A percentile compares a stretch with the other conserved stretches of the same genome.
Evolutionary conservation across 2,113 vertebrate genomes (phyloP).

Genomic region (Tricholaema leucomelas): DNA sequence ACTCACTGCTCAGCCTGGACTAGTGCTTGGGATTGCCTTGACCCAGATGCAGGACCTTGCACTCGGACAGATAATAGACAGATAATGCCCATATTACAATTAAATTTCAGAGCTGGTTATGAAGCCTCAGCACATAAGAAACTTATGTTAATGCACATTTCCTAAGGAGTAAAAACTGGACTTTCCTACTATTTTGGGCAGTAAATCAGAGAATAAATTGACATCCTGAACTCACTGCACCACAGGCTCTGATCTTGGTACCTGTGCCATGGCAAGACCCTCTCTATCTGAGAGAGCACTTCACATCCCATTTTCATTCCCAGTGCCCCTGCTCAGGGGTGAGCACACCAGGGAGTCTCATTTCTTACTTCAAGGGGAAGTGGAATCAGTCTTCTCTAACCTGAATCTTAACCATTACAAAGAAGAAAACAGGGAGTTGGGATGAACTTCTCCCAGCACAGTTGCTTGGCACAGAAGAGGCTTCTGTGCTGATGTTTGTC

Average conservation of each 20-base stretch:
- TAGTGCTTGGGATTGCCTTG: too few species aligned
- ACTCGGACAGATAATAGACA: too few species aligned
- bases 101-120: background rate
- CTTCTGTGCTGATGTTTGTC: background rate
- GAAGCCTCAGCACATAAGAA: background rate
- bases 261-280: fast-evolving
- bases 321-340: fast-evolving
- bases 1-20: too few species aligned
- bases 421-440: background rate
- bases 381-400: background rate
- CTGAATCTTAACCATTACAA: background rate
- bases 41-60: too few species aligned
- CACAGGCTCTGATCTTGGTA: background rate
- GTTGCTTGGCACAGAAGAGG: background rate
- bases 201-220: background rate
- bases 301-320: fast-evolving
- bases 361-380: background rate
- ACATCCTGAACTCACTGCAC: too few species aligned
- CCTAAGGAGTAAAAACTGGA: background rate
- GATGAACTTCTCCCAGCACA: background rate
- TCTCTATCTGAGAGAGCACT: background rate
- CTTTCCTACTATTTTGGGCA: background rate
- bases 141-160: background rate
- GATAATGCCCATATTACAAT: background rate
- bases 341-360: background rate